Evolutionary conservation across 2,113 vertebrate genomes (phyloP), one percentile per base, ranked within the genome.

Genomic region (Clinocottus analis): DNA sequence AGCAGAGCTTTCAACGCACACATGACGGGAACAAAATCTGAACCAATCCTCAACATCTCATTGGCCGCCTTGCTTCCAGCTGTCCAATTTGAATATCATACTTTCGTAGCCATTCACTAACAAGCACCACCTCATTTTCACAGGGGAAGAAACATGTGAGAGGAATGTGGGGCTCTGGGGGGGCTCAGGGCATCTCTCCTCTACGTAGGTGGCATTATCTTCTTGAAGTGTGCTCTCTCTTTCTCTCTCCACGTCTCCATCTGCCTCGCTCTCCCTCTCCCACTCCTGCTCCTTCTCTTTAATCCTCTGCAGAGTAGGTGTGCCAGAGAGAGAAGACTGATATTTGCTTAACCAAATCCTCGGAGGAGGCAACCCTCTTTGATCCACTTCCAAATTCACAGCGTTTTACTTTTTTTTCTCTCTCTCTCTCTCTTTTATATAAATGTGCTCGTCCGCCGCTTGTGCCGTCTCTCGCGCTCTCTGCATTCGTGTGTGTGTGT

Each of bases 321-420:
- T 87, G 82, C 84, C 73, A 79, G 71, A 56, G 72, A 80, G 85
- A 82, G 70, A 81, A 80, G 87, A 90, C 87, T 84, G 86, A 84
- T 91, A 91, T 93, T 92, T 91, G 87, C 89, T 91, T 89, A 91
- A 92, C 83, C 88, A 91, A 91, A 91, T 90, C 89, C 82, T 87
- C 59, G 1, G 86, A 82, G 83, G 78, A 87, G 73, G 67, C 83
- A 72, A 43, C 72, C 86, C 68, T 81, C 86, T 90, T 89, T 93
- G 80, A 91, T 93, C 87, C 84, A 88, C 90, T 92, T 87, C 87
- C 84, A 89, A 84, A 86, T 74, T 87, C 83, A 83, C 74, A 35
- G 66, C 75, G 47, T 82, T n/a, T 73, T 75, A 41, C 80, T 85
- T 89, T 85, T 43, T 13, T 41, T 41, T 43, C 3, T 14, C 1